Evolutionary conservation across 2,113 vertebrate species (phyloP), one percentile per base, ranked within the genome.

Genomic region (Atlantisia rogersi): DNA sequence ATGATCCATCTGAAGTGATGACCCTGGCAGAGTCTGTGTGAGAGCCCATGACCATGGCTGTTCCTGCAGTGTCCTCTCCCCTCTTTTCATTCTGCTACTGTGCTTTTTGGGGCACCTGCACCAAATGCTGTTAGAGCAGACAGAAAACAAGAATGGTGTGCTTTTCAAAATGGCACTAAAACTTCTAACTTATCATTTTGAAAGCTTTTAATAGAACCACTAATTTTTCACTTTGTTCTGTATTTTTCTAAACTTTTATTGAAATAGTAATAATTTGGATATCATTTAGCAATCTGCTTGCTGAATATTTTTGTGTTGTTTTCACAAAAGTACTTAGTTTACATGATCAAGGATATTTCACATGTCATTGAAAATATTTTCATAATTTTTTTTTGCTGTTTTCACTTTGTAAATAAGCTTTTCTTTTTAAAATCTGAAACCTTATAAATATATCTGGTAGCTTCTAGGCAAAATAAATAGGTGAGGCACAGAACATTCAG

Each of bases 111-210:
- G 15, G 20, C 73, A 9, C 32, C 37, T 62, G 83, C 18, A 22
- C n/a, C 7, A 2, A 12, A 11, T 0, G 0, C 37, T 77, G 52
- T 29, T 63, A 55, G 19, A 67, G 37, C 19, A 39, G 28, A 9
- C 1, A 42, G 28, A 71, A 79, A 62, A 83, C 31, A 64, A 58
- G 39, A 77, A 37, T 0, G 1, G 9, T 20, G 3, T 80, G 14
- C 25, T 84, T 95, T 81, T 87, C 46, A 53, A 79, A 91, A 55
- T 22, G 6, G 21, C 7, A 4, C 25, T 80, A 16, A 20, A 76
- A 58, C 1, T 1, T 64, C 10, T 52, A 0, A 37, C 25, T 50
- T 78, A 52, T 6, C 1, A 14, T 63, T 82, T 53, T 40, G 11
- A 19, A 77, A 80, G 20, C 21, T 65, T 90, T 64, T 65, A 58